Evolutionary conservation across 2,113 vertebrate species (phyloP), one percentile per base, ranked within the genome.

Genomic region (Rhinoderma darwinii): DNA sequence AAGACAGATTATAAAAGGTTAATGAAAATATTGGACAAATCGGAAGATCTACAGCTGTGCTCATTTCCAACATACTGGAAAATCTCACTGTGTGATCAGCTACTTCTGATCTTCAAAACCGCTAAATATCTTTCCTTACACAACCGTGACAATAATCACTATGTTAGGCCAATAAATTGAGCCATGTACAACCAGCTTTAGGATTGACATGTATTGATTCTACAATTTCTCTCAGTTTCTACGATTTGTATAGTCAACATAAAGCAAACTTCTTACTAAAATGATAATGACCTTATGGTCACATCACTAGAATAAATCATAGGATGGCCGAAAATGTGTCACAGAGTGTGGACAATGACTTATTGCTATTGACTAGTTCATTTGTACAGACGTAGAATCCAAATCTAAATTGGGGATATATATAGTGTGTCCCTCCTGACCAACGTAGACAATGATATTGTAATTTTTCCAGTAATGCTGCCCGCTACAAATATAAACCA

Each of bases 271-370:
- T 44, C n/a, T 6, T 27, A 47, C 37, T 43, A 43, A 9, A 41
- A 43, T 10, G 17, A 74, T 5, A 20, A 59, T 74, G 30, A 15
- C 37, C 25, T n/a, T 61, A 25, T 74, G 68, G 37, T 41, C n/a
- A 56, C 82, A 73, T 84, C 68, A 84, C 44, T 54, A 41, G 32
- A 73, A 61, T 75, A 1, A 84, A 76, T 61, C 83, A 84, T 30
- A 41, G 25, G n/a, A 15, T n/a, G 37, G 41, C 10, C 27, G 4
- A 22, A 61, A 11, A 54, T 41, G 25, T 75, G 73, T 61, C 35
- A 41, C 12, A 27, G 47, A 27, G 25, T 70, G 39, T 70, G 51
- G 51, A 37, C 27, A 84, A 89, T 93, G 90, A 91, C 89, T n/a
- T 94, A 73, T n/a, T 14, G 20, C 39, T 75, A 75, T 27, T 27